A percentile compares a stretch with the other conserved stretches of the same genome.
Conservation (phyloP, 1,140 invertebrate genomes). For the Spodoptera frugiperda region DNA sequence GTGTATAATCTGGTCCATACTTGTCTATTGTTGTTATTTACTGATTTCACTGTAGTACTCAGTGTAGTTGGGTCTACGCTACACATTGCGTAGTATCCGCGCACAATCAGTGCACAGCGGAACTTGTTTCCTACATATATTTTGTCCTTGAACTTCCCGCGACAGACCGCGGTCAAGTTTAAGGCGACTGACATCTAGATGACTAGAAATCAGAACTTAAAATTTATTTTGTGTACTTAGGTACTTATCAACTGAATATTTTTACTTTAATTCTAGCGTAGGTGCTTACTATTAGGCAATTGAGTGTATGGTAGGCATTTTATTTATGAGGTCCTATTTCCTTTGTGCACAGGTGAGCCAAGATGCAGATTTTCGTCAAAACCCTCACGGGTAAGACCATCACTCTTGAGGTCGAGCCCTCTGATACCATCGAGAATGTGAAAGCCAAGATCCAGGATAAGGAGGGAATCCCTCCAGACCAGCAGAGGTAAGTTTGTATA, state of each 20-base stretch:
- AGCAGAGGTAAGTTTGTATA: conserved; percentile 87
- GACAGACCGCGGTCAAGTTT: conserved; percentile 17
- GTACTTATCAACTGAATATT: background rate
- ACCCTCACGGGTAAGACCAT: conserved; percentile 98
- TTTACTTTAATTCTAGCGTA: background rate
- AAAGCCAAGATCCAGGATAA: conserved; percentile 97
- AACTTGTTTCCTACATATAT: conserved; percentile 7
- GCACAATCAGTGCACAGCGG: too few relatives aligned
- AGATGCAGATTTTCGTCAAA: conserved; percentile 98
- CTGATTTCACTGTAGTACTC: too few relatives aligned
- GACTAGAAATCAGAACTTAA: too few relatives aligned
- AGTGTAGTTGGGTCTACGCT: too few relatives aligned
- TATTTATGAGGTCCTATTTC: background rate
- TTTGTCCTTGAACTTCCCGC: conserved; percentile 4
- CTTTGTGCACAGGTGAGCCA: conserved; percentile 61
- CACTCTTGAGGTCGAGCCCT: conserved; percentile 96
- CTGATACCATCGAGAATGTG: conserved; percentile 97
- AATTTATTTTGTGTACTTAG: too few relatives aligned
- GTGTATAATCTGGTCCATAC: too few relatives aligned
- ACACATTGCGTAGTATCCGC: too few relatives aligned
- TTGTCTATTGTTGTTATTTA: too few relatives aligned
- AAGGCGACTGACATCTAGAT: background rate
- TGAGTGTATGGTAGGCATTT: background rate
- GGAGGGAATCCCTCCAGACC: conserved; percentile 96
- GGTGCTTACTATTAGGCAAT: background rate